Base-by-base conservation (phyloP, 2,888 invertebrate genomes). In the Ectropis crepuscularia region DNA sequence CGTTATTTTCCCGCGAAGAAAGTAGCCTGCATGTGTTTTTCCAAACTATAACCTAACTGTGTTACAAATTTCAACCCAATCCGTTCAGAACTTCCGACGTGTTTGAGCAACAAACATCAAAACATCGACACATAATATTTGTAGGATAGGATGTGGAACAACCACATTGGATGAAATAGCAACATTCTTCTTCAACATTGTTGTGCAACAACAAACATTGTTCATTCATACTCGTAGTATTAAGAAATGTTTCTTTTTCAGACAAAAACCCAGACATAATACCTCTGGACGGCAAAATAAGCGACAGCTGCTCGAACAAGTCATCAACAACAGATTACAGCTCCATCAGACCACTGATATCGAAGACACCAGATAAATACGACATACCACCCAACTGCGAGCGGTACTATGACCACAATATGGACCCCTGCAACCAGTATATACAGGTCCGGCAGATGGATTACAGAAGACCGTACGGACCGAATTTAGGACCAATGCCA, bases 201-300 rank as follows among this genome's bases (percentile, higher is more conserved):
- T n/a, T n/a, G n/a, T n/a, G n/a, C n/a, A n/a, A n/a, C n/a, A n/a
- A n/a, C n/a, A n/a, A n/a, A n/a, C n/a, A n/a, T n/a, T n/a, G n/a
- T n/a, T n/a, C n/a, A n/a, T n/a, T n/a, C n/a, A 28, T 2, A 28
- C 1, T 28, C 7, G 7, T 41, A 41, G 7, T 41, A 7, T 7
- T 41, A 5, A 9, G 8, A 37, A n/a, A 9, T 37, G 6, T 48
- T 42, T 60, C 65, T 65, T 28, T 81, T 82, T 5, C 88, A 91
- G 93, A 93, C 65, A 93, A 93, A 81, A 93, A 93, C 66, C 93
- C 93, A 0, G 93, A 93, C 72, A 93, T 92, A 63, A 92, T 93
- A 69, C 92, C 92, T 0, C 69, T 93, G 48, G 92, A 93, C 69
- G 90, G 91, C 0, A 93, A 93, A 84, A 87, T 90, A 73, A 90